Percentiles rank a stretch among this genome's conserved stretches.
These are phyloP conservation scores for Ptychoptera albimana DNA, from an alignment of 2,888 invertebrate species.

Conservation along the genomic window DNA sequence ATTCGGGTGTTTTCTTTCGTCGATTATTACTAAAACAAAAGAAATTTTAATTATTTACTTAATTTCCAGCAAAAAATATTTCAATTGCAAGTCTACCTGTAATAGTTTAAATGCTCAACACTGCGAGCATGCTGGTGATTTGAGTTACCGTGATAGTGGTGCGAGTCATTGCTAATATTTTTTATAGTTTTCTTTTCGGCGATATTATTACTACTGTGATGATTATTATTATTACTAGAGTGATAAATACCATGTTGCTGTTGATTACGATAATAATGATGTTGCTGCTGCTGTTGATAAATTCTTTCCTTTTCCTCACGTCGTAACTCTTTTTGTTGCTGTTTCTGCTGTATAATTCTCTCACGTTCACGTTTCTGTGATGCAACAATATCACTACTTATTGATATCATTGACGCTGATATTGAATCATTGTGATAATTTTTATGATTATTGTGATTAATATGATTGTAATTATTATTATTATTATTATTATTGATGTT, in stretches of 20 bases:
- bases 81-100: conserved; percentile 19
- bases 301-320: conserved; percentile 11
- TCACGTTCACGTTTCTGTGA: conserved; percentile 20
- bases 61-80: neutral
- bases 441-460: neutral
- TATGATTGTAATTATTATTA: conserved; percentile 2
- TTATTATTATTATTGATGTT: conserved; percentile 1
- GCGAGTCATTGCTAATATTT: conserved; percentile 6
- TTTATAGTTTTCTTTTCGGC: neutral
- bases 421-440: conserved; percentile 18
- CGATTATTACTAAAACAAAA: conserved; percentile 16
- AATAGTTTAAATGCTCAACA: conserved; percentile 27
- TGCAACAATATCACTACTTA: conserved; percentile 24
- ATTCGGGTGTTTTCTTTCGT: conserved; percentile 17
- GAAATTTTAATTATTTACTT: neutral
- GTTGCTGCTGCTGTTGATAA: conserved; percentile 14
- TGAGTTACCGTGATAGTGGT: conserved; percentile 5
- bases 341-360: conserved; percentile 11
- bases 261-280: conserved; percentile 9
- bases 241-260: conserved; percentile 1
- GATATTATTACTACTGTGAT: neutral
- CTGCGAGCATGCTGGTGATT: conserved; percentile 20
- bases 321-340: conserved; percentile 3
- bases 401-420: conserved; percentile 29
- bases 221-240: conserved; percentile 1